phyloP scores from a whole-genome alignment of 2,113 vertebrate genomes.

The Drymodes brunneopygia region DNA sequence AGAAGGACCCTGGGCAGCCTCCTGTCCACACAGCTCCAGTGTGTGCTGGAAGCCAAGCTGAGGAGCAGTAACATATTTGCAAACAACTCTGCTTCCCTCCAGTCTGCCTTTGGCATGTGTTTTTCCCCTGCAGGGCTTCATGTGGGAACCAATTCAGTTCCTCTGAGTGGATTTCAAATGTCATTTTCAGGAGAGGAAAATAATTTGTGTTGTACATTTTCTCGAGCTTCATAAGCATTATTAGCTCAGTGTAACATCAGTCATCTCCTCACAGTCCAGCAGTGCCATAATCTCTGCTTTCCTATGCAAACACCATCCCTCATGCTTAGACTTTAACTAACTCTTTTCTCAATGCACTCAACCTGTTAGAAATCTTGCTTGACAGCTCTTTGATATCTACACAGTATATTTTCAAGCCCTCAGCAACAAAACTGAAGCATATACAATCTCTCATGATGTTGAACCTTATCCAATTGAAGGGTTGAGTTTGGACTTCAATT shows the following conservation, averaged over 20 bases:
- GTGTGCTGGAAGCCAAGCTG: background rate
- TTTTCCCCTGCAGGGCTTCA: background rate
- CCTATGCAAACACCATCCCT: constrained; percentile 58
- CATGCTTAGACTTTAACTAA: constrained; percentile 42
- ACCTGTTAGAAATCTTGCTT: constrained; percentile 46
- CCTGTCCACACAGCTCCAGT: background rate
- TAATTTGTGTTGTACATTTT: constrained; percentile 44
- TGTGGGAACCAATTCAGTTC: constrained; percentile 9
- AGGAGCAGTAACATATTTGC: background rate
- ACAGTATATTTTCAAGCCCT: constrained; percentile 20
- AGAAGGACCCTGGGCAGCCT: background rate
- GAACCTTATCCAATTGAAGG: background rate
- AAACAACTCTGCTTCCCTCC: background rate
- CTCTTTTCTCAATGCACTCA: constrained; percentile 29
- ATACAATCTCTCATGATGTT: background rate
- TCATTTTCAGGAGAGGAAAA: constrained; percentile 32
- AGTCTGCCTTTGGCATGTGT: background rate
- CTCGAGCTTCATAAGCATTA: constrained; percentile 35
- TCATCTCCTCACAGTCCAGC: constrained; percentile 46
- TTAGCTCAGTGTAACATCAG: constrained; percentile 23
- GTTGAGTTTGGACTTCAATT: constrained; percentile 9
- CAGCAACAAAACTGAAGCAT: constrained; percentile 37
- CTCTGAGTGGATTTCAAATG: constrained; percentile 33
- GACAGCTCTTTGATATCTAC: constrained; percentile 41
- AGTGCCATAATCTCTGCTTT: constrained; percentile 41